These are phyloP conservation scores for Simalia tracyae DNA, from an alignment of 2,797 vertebrate species.

Conservation along the genomic window DNA sequence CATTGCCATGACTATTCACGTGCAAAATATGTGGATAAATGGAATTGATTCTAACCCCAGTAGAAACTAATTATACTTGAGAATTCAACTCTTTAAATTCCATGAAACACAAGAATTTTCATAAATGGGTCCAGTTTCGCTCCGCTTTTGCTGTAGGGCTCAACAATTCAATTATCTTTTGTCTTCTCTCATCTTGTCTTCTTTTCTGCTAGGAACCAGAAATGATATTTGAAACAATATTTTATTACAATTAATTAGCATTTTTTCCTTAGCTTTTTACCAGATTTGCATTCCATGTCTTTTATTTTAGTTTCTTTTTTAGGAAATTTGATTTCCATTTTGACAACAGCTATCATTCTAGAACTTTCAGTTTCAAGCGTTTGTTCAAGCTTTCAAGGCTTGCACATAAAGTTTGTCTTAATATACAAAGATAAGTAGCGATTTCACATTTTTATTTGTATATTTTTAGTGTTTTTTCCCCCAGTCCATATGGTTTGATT, in stretches of 20 bases:
- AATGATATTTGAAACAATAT: not conserved
- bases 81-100: not conserved
- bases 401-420: constrained; percentile 27
- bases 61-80: not conserved
- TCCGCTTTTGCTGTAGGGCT: not conserved
- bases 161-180: not conserved
- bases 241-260: not conserved
- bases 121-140: not conserved
- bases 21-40: not conserved
- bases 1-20: not conserved
- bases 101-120: not conserved
- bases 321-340: not conserved
- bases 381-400: constrained; percentile 49
- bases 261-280: not conserved
- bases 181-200: not conserved
- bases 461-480: constrained; percentile 21
- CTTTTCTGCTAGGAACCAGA: not conserved
- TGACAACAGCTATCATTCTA: constrained; percentile 7
- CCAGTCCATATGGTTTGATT: constrained; percentile 55
- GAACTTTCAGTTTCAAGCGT: constrained; percentile 39
- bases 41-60: not conserved
- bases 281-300: not conserved
- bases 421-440: constrained; percentile 56
- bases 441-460: constrained; percentile 52
- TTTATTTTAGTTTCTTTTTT: not conserved